Evolutionary conservation across 2,797 vertebrate genomes (phyloP), one percentile per base, ranked within the genome.

Genomic region (Phalloptychus januarius): DNA sequence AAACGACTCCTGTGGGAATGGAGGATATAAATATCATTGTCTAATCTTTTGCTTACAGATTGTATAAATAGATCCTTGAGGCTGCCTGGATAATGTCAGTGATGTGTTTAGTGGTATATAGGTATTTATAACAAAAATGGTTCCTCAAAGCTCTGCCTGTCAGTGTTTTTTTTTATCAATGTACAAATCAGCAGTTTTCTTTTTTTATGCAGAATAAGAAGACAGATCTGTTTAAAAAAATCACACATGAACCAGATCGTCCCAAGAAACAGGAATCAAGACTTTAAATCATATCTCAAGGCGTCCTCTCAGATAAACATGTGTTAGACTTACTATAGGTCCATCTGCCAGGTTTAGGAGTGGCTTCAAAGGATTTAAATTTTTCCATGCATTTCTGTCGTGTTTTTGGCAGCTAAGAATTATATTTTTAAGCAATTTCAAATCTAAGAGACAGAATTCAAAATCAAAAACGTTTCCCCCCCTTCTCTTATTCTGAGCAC

Each of bases 11-110:
- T 0, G 10, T 61, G 71, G 72, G 72, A 61, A 72, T 18, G 56
- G 63, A 46, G 45, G 75, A 33, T 76, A 85, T 84, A 76, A 87
- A 89, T 45, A 77, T 71, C 31, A 76, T 25, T 7, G 63, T 90
- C 71, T 86, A 85, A 92, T 87, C 77, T 88, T 86, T 65, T 48
- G 69, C 76, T 77, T 74, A 31, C 75, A 79, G 58, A 69, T 77
- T 81, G 33, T 46, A 82, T 81, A 79, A 83, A 87, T 81, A 76
- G 75, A 61, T 56, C 58, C 77, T 78, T 78, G 11, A 85, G 69
- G 28, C 46, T n/a, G 54, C 54, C 40, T 52, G 74, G 52, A 48
- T 56, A 52, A 54, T 6, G 0, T 52, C 70, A 50, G 63, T 82
- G 65, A 42, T 76, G 67, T 71, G 36, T 65, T 79, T 25, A 38